phyloP scores from a whole-genome alignment of 1,140 invertebrate genomes.

The Drosophila tropicalis region DNA sequence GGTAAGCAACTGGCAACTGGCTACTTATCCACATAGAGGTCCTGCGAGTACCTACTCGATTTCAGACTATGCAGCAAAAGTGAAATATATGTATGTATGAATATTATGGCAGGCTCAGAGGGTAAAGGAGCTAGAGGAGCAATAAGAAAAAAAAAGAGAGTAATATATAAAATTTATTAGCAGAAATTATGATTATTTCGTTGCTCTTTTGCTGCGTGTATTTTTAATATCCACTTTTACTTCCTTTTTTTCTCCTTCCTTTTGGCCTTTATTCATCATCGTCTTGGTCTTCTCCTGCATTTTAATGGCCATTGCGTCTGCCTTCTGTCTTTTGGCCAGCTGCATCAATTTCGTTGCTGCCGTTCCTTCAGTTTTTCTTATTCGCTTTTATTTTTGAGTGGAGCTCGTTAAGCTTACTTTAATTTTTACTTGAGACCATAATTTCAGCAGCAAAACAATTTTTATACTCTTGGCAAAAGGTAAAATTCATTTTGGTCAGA shows the following conservation, averaged over 20 bases:
- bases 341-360: conserved; percentile 67
- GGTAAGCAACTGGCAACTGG: not conserved
- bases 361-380: not conserved
- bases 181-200: conserved; percentile 81
- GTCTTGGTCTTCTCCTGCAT: conserved; percentile 48
- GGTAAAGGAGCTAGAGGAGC: conserved; percentile 4
- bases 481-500: not conserved
- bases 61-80: conserved; percentile 61
- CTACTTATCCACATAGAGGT: not conserved
- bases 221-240: conserved; percentile 75
- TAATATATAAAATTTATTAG: conserved; percentile 82
- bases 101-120: conserved; percentile 14
- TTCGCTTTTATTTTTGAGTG: conserved; percentile 30
- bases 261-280: conserved; percentile 6
- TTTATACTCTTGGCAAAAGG: conserved; percentile 22
- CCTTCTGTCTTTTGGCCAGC: conserved; percentile 58
- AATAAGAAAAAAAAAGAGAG: conserved; percentile 16
- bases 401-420: conserved; percentile 76
- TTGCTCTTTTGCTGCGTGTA: conserved; percentile 72
- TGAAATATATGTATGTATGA: conserved; percentile 8
- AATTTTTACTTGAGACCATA: conserved; percentile 75
- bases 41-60: conserved; percentile 22
- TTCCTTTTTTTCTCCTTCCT: conserved; percentile 14
- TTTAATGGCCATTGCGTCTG: conserved; percentile 64
- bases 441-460: conserved; percentile 42